Evolutionary conservation across 2,797 vertebrate species (phyloP).

Genomic region (Hippopotamyrus pictus): DNA sequence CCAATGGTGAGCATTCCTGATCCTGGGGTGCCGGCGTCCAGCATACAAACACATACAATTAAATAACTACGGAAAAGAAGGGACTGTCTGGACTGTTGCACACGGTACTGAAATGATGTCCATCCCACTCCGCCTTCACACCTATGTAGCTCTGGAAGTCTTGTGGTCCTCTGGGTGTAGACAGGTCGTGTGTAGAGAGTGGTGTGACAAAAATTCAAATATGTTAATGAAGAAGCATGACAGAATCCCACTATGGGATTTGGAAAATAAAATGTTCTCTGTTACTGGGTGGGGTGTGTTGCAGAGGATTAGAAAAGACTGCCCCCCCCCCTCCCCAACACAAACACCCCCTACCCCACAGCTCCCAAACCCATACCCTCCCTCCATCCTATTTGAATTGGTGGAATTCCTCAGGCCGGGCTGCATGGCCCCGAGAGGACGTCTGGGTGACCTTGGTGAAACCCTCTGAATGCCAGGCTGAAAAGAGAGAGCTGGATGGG

Average conservation of each 20-base stretch:
- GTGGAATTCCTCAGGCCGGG: constrained; percentile 34
- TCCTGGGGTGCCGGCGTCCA: background rate
- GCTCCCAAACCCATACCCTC: background rate
- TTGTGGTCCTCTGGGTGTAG: background rate
- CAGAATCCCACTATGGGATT: background rate
- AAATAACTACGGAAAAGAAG: background rate
- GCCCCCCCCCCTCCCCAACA: background rate
- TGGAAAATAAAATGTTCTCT: constrained; percentile 21
- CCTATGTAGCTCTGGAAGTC: background rate
- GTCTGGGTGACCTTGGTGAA: constrained; percentile 33
- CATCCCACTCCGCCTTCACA: background rate
- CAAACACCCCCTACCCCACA: constrained; percentile 2
- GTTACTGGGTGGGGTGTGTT: constrained; percentile 16
- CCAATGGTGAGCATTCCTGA: background rate
- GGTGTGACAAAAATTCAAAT: background rate
- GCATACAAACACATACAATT: background rate
- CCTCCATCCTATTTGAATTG: constrained; percentile 29
- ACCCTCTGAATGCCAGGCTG: constrained; percentile 36
- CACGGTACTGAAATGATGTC: background rate
- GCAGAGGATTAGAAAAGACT: constrained; percentile 24
- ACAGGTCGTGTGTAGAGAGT: background rate
- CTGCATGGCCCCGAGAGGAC: constrained; percentile 21
- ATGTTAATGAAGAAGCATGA: background rate
- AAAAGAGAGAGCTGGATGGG: constrained; percentile 39
- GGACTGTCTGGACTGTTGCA: background rate